Percentiles rank a stretch among this genome's conserved stretches.
Evolutionary conservation across 1,140 invertebrate genomes (phyloP).

Genomic region (Halyomorpha halys): DNA sequence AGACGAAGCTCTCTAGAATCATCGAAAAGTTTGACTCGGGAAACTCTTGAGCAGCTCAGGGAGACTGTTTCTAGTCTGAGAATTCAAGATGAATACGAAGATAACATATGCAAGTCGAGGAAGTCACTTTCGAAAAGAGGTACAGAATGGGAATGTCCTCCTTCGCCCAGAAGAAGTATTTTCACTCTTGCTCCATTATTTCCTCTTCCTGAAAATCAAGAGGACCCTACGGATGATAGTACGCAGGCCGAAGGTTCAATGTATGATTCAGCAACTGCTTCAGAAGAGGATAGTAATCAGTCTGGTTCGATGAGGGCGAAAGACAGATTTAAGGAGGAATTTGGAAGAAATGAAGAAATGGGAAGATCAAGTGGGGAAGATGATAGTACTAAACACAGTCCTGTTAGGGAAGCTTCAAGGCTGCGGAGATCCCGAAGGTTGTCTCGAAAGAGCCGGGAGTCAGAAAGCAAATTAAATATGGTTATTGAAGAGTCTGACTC

Average conservation of each 20-base stretch:
- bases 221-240: not conserved
- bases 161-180: not conserved
- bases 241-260: not conserved
- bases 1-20: conserved; percentile 4
- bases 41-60: not conserved
- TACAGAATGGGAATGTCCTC: conserved; percentile 7
- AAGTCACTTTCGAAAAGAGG: not conserved
- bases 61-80: not conserved
- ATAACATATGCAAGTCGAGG: not conserved
- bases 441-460: not conserved
- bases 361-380: conserved; percentile 5
- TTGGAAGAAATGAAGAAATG: not conserved
- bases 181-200: conserved; percentile 4
- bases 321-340: not conserved
- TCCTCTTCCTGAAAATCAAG: conserved; percentile 7
- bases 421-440: not conserved
- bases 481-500: conserved; percentile 1
- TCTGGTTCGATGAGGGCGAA: not conserved
- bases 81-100: conserved; percentile 8
- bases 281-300: conserved; percentile 5
- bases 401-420: not conserved
- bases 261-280: not conserved
- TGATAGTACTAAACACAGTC: conserved; percentile 5
- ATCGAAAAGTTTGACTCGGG: not conserved
- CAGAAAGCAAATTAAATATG: not conserved